Evolutionary conservation across 2,888 invertebrate genomes (phyloP).

Genomic region (Periphyllus acericola): DNA sequence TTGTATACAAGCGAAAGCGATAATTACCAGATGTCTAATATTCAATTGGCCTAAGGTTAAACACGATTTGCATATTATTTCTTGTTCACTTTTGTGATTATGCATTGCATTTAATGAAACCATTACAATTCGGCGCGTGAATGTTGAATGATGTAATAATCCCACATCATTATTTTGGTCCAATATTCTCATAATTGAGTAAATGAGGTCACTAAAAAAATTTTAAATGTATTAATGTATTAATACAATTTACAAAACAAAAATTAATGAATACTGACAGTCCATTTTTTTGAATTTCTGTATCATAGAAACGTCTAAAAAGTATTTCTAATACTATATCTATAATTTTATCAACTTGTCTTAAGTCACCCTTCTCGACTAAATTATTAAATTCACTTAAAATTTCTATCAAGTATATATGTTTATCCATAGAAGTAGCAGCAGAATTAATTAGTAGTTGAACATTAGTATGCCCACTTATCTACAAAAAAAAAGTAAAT

Average conservation of each 20-base stretch:
- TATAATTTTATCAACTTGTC: constrained; percentile 79
- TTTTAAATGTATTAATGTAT: constrained; percentile 17
- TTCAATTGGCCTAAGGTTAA: constrained; percentile 91
- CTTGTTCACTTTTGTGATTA: constrained; percentile 83
- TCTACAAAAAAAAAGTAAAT: not conserved
- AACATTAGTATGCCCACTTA: constrained; percentile 84
- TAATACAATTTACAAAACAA: not conserved
- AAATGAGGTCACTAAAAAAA: constrained; percentile 84
- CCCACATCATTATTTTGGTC: constrained; percentile 80
- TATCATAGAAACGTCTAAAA: constrained; percentile 85
- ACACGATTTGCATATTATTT: constrained; percentile 96
- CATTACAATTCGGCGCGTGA: constrained; percentile 83
- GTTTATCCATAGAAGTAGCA: constrained; percentile 83
- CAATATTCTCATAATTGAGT: constrained; percentile 84
- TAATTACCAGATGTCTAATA: constrained; percentile 88
- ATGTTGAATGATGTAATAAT: constrained; percentile 70
- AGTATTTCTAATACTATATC: constrained; percentile 88
- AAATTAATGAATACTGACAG: constrained; percentile 71
- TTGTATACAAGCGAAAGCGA: no score
- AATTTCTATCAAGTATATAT: constrained; percentile 83
- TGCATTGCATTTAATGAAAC: constrained; percentile 90
- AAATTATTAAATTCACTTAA: constrained; percentile 91
- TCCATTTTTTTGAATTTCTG: constrained; percentile 92
- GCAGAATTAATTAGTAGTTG: constrained; percentile 89
- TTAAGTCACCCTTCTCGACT: constrained; percentile 84